Percentiles rank a stretch among this genome's conserved stretches.
phyloP scores from a whole-genome alignment of 2,797 vertebrate species.

The Ctenochaetus hawaiiensis region DNA sequence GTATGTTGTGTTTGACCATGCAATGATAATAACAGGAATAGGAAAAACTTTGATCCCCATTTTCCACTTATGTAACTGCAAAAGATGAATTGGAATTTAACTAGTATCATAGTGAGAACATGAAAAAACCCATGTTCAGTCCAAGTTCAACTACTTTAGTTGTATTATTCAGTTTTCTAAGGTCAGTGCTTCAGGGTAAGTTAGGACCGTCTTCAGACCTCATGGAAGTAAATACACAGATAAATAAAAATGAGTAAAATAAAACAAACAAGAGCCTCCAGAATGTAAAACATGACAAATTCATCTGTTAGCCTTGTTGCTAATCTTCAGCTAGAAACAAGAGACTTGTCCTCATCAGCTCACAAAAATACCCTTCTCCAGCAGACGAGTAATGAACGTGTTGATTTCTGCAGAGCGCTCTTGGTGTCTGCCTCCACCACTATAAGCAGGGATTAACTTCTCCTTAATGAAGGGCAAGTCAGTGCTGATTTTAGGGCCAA shows the following conservation, averaged over 20 bases:
- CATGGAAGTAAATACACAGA: constrained; percentile 12
- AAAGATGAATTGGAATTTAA: not conserved
- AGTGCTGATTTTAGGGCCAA: constrained; percentile 57
- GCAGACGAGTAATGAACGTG: constrained; percentile 54
- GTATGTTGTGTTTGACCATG: not conserved
- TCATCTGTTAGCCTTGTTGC: constrained; percentile 7
- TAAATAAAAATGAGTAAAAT: constrained; percentile 20
- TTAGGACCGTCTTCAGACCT: not conserved
- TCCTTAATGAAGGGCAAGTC: constrained; percentile 77
- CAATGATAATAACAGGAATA: constrained; percentile 7
- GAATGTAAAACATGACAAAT: constrained; percentile 11
- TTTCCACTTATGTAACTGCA: constrained; percentile 3
- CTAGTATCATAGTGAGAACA: not conserved
- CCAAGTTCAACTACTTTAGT: constrained; percentile 11
- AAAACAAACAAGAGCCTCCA: not conserved
- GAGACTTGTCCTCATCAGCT: constrained; percentile 35
- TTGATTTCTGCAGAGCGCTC: constrained; percentile 34
- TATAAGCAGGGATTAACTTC: constrained; percentile 77
- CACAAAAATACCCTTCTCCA: constrained; percentile 35
- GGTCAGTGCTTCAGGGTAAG: not conserved
- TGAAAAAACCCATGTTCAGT: not conserved
- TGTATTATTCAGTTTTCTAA: not conserved
- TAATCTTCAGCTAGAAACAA: constrained; percentile 26
- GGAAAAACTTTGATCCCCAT: not conserved
- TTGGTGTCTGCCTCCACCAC: constrained; percentile 42